Evolutionary conservation across 2,113 vertebrate species (phyloP), one percentile per base, ranked within the genome.

Genomic region (Clupea harengus): DNA sequence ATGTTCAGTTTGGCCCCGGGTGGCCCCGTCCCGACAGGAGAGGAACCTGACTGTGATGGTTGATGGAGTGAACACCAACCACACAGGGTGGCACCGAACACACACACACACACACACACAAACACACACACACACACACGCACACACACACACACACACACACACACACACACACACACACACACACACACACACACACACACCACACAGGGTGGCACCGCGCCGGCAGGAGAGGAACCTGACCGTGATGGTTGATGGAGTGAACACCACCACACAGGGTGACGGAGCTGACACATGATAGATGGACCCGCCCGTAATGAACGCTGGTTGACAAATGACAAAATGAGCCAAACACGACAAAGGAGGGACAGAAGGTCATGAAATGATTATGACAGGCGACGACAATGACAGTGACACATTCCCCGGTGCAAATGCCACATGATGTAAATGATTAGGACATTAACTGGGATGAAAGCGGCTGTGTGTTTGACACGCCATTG

Each of bases 291-390:
- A 83, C 57, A 47, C 64, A 17, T 86, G 84, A 90, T 90, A 80
- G 80, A 86, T 83, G 81, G 82, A 72, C 20, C 54, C 11, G 60
- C 22, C 44, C 15, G 20, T 86, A 86, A 88, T 80, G 85, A 82
- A 82, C 81, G 22, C 44, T 67, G 64, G 85, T 28, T 86, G 89
- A 89, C 82, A 84, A 81, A 88, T 67, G 86, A 87, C 81, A 82
- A 86, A 83, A 88, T 32, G 87, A 82, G 57, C n/a, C 22, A 82
- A 45, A 67, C 47, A 45, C 50, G 83, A 84, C 85, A 86, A 57
- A 84, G 72, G 47, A 84, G 83, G 81, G 84, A 57, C 85, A 78
- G 87, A 90, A 90, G 89, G 89, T 87, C 84, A 82, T 82, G 80
- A 81, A 80, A 86, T 50, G 47, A 78, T 60, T 86, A 78, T 85